These are phyloP conservation scores for Turritopsis rubra DNA, from an alignment of 30 jellyfish, hydroid and myxozoan species.

Conservation along the genomic window DNA sequence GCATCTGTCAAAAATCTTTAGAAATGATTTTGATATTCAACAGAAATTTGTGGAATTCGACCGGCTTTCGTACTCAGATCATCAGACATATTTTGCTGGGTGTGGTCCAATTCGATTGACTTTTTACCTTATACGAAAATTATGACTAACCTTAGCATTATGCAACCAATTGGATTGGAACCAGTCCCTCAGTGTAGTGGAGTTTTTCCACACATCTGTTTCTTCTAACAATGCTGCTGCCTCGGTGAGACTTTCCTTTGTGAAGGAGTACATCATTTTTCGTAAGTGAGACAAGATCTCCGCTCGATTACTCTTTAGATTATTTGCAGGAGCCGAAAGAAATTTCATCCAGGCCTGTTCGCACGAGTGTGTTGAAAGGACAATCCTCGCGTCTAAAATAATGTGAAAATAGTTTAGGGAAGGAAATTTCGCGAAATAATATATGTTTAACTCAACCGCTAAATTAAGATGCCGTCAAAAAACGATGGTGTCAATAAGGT, in stretches of 20 bases:
- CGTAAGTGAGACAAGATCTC: constrained; percentile 8
- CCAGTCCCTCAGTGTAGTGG: constrained; percentile 20
- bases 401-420: background rate
- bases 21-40: too few species aligned
- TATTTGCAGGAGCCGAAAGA: background rate
- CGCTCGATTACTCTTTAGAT: background rate
- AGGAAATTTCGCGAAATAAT: too few species aligned
- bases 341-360: background rate
- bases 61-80: too few species aligned
- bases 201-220: constrained; percentile 8
- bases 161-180: constrained; percentile 16
- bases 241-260: constrained; percentile 9
- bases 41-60: too few species aligned
- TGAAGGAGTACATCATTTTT: constrained; percentile 16
- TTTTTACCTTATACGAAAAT: background rate
- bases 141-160: background rate
- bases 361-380: constrained; percentile 9
- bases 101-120: background rate
- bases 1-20: too few species aligned
- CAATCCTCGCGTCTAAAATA: background rate
- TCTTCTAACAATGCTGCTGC: constrained; percentile 19
- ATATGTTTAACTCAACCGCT: too few species aligned
- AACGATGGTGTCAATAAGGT: too few species aligned
- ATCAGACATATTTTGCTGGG: too few species aligned
- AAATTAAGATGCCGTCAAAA: too few species aligned